Evolutionary conservation across 2,888 invertebrate genomes (phyloP), one percentile per base, ranked within the genome.

Genomic region (Cerceris ruficornis): DNA sequence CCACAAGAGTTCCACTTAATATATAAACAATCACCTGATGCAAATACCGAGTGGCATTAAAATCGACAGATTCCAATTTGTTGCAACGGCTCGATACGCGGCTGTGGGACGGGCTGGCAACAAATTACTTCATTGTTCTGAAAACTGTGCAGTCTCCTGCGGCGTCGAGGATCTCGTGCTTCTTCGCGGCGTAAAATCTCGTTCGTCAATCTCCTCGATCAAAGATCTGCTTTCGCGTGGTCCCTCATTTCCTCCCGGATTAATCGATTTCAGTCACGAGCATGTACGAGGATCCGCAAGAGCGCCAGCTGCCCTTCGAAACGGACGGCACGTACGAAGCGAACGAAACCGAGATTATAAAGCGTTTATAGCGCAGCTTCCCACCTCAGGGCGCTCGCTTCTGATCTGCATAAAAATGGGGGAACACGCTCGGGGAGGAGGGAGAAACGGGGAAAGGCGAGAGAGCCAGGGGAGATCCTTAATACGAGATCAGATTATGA

Each of bases 381-480:
- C 88, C 90, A 90, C 90, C 91, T 90, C 88, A 77, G 88, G 91
- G 91, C 90, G 86, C 88, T 72, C 89, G 87, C 88, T 89, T 87
- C 89, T 88, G 90, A 91, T 91, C 90, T 91, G 91, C 91, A 91
- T 91, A 90, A 91, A 91, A 91, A 91, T 91, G 88, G 88, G 88
- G 87, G 88, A 87, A 86, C 78, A 69, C 43, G 74, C 69, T 39
- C 65, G 43, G 11, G n/a, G 41, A 58, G 14, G 49, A 62, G 8
- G 67, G 66, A 55, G 62, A 42, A 57, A 41, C 41, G 13, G 14
- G 42, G 62, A 15, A 46, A 68, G 50, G 62, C 6, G 76, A 75
- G 75, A 66, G 74, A 46, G 61, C 59, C 60, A 72, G 69, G 86
- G 86, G 86, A 88, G 88, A 90, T 90, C 88, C 88, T 90, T 90